phyloP scores from a whole-genome alignment of 1,140 invertebrate genomes.

The Kradibia gibbosae region DNA sequence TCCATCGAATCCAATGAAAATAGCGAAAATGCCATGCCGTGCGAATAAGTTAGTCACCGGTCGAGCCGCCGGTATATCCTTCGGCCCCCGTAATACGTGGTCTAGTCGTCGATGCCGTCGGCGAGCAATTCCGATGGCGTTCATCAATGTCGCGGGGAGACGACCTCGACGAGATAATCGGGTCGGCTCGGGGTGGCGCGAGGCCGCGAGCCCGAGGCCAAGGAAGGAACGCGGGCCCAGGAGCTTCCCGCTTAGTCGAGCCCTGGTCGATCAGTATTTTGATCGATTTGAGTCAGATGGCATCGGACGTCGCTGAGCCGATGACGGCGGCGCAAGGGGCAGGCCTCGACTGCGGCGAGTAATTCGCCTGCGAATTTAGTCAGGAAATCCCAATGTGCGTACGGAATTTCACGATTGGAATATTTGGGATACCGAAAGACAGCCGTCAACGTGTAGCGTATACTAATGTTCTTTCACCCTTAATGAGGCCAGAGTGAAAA shows the following conservation, averaged over 20 bases:
- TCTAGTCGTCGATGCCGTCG: conserved; percentile 8
- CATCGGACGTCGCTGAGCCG: no score
- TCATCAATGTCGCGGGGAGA: conserved; percentile 34
- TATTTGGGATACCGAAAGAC: conserved; percentile 63
- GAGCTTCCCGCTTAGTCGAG: conserved; percentile 53
- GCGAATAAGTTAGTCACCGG: neutral
- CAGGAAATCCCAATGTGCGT: conserved; percentile 59
- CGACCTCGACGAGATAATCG: no score
- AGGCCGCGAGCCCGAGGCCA: no score
- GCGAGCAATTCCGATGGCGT: conserved; percentile 35
- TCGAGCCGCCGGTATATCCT: no score
- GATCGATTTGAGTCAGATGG: conserved; percentile 46
- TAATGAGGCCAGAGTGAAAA: neutral
- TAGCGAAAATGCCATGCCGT: neutral
- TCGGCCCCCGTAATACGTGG: neutral
- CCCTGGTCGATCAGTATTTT: conserved; percentile 49
- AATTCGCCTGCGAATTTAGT: conserved; percentile 54
- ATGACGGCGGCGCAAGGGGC: no score
- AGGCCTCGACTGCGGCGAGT: no score
- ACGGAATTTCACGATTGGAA: conserved; percentile 69
- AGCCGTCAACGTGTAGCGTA: conserved; percentile 22
- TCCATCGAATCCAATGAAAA: conserved; percentile 33
- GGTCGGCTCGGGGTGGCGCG: no score
- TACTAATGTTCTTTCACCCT: neutral
- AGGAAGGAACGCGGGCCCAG: conserved; percentile 28